Evolutionary conservation across 1,140 invertebrate species (phyloP), one percentile per base, ranked within the genome.

Genomic region (Phenacoccus solenopsis): DNA sequence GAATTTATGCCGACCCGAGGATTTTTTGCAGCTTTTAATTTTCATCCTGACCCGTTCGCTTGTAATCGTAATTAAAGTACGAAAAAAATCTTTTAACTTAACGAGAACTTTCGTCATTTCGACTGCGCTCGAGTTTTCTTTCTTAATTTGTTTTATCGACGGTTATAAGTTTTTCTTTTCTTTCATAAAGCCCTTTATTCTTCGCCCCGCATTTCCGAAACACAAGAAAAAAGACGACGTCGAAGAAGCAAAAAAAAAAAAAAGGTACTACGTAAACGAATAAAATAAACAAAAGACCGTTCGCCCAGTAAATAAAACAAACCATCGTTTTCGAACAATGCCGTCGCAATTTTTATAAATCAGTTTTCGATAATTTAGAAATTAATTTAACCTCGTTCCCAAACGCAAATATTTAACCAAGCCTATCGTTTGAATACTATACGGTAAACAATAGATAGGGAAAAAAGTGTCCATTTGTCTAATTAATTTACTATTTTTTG

Each of bases 401-500:
- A 32, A 32, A 49, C 16, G 38, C 38, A n/a, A 49, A 49, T 49
- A n/a, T 49, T 49, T 49, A 49, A 49, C 38, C 5, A n/a, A n/a
- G n/a, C n/a, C 20, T n/a, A 5, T 49, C 16, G 13, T 49, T 49
- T n/a, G 13, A 2, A n/a, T 49, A 2, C 16, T n/a, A 10, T 49
- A 2, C 38, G 38, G 38, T n/a, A 3, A 2, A 49, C 38, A n/a
- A n/a, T 5, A 10, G 12, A 13, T 32, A 49, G 38, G 3, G 16
- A 49, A n/a, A 49, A 49, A n/a, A 10, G 16, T 49, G 38, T 49
- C 38, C 38, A 49, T 49, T 49, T 49, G 38, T 10, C 38, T 49
- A 49, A 49, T 49, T 49, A 49, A 49, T 49, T 49, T 49, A n/a
- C n/a, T n/a, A 49, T 49, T 49, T 49, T 49, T 49, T n/a, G n/a